Conservation (phyloP, 2,113 vertebrate species). For the Aphyosemion australe region DNA sequence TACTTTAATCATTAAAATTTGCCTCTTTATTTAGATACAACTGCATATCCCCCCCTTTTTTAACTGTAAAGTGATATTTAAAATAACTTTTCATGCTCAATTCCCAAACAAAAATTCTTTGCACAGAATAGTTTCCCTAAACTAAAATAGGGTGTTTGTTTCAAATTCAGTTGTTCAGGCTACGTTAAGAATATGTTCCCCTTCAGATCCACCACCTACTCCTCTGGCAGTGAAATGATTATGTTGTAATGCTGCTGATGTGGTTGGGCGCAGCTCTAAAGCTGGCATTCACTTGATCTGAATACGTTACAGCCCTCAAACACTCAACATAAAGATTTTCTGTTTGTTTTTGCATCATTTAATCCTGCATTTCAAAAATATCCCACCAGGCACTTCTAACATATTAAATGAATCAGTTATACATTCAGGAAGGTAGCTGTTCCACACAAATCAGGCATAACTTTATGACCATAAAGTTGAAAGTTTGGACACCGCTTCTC, state of each 20-base stretch:
- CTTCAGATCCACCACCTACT: slow-evolving; percentile 50
- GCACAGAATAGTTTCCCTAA: background rate
- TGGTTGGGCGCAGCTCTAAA: slow-evolving; percentile 34
- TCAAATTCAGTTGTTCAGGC: background rate
- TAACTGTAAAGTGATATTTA: no score
- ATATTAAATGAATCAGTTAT: background rate
- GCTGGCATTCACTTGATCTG: slow-evolving; percentile 40
- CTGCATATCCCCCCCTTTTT: no score
- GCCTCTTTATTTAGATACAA: no score
- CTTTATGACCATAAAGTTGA: background rate
- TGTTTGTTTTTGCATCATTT: background rate
- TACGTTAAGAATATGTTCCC: slow-evolving; percentile 34
- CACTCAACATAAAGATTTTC: slow-evolving; percentile 8
- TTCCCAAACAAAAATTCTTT: background rate
- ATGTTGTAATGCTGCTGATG: slow-evolving; percentile 33
- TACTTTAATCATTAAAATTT: no score
- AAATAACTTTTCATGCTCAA: no score
- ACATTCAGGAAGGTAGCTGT: slow-evolving; percentile 3
- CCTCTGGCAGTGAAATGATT: slow-evolving; percentile 48
- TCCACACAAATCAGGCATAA: background rate
- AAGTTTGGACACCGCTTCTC: no score
- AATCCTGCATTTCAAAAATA: slow-evolving; percentile 26
- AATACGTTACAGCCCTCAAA: slow-evolving; percentile 28
- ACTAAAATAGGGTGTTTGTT: background rate
- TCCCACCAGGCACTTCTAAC: background rate